These are phyloP conservation scores for Sapajus apella DNA, from an alignment of 2,113 vertebrate genomes.

Conservation along the genomic window DNA sequence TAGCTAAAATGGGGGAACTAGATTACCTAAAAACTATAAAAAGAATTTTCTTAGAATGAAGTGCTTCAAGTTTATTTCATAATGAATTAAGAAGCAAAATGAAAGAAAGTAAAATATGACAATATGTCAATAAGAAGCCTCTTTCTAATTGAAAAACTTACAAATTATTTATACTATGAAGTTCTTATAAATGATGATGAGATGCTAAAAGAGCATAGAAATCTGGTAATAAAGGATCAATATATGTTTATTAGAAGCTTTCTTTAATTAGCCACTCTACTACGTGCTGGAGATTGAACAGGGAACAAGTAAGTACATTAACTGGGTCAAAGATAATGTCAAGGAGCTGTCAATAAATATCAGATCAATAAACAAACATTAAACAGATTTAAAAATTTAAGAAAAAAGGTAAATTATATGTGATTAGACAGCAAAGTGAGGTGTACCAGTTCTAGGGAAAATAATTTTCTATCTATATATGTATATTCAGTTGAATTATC, in stretches of 20 bases:
- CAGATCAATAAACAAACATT: not conserved
- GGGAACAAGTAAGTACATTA: not conserved
- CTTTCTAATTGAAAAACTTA: not conserved
- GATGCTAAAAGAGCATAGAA: not conserved
- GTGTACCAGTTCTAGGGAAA: not conserved
- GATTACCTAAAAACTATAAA: not conserved
- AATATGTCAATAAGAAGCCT: not conserved
- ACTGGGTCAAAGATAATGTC: not conserved
- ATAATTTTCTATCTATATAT: not conserved
- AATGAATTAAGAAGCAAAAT: not conserved
- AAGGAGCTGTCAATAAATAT: not conserved
- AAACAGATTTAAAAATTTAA: not conserved
- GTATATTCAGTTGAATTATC: not conserved
- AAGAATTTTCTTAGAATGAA: not conserved
- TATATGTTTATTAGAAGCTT: not conserved
- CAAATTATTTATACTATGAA: not conserved
- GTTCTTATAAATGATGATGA: not conserved
- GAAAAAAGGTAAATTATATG: not conserved
- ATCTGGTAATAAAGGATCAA: not conserved
- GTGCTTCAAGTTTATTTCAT: not conserved
- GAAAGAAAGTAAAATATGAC: not conserved
- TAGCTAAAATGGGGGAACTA: not conserved
- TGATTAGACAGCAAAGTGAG: not conserved
- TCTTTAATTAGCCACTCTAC: not conserved
- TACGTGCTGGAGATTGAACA: not conserved